phyloP scores from a whole-genome alignment of 2,888 invertebrate species.

The Thera britannica region DNA sequence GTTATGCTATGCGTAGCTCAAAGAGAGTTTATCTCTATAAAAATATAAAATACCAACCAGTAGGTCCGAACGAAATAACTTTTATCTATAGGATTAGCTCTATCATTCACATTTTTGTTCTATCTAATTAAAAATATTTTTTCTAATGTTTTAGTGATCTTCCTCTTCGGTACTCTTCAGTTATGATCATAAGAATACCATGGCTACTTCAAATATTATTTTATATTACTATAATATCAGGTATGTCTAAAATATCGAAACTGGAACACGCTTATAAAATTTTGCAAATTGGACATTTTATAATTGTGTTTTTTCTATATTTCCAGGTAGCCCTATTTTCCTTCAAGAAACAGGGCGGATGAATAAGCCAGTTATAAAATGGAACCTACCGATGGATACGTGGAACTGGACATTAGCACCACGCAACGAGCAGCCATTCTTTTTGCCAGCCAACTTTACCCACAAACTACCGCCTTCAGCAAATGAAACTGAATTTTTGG shows the following conservation, averaged over 20 bases:
- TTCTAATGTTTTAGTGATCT: slow-evolving; percentile 65
- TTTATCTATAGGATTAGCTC: too few relatives aligned
- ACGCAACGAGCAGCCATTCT: slow-evolving; percentile 72
- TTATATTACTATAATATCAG: slow-evolving; percentile 60
- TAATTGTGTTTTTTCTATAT: slow-evolving; percentile 7
- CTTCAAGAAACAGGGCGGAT: slow-evolving; percentile 63
- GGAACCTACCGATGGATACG: slow-evolving; percentile 77
- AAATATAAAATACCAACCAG: background rate
- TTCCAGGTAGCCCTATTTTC: slow-evolving; percentile 79
- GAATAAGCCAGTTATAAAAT: slow-evolving; percentile 74
- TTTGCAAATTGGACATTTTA: background rate
- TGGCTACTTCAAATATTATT: slow-evolving; percentile 65
- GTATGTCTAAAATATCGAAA: slow-evolving; percentile 48
- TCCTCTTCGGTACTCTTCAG: slow-evolving; percentile 52
- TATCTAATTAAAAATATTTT: slow-evolving; percentile 1
- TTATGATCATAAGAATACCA: slow-evolving; percentile 78
- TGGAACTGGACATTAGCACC: slow-evolving; percentile 77
- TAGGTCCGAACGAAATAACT: background rate
- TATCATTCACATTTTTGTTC: too few relatives aligned
- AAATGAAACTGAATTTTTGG: slow-evolving; percentile 77
- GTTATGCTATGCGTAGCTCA: background rate
- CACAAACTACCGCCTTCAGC: slow-evolving; percentile 81
- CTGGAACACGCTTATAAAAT: background rate
- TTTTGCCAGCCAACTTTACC: slow-evolving; percentile 75
- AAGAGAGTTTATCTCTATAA: slow-evolving; percentile 8